Conservation (phyloP, 2,113 vertebrate genomes). For the Oxygymnocypris stewartii region DNA sequence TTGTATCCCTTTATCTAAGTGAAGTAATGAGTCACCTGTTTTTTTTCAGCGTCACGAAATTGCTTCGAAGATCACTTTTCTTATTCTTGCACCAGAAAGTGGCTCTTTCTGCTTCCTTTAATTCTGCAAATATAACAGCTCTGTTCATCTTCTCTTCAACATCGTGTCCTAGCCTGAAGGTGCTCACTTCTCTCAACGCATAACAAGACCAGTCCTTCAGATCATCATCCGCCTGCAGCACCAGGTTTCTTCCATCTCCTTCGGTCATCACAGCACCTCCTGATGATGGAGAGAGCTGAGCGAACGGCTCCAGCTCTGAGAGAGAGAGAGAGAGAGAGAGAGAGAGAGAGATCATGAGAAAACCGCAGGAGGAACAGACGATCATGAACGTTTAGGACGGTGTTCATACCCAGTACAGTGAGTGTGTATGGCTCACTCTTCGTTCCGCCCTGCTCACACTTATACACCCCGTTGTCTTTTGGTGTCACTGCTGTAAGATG, state of each 20-base stretch:
- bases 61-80: background rate
- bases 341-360: slow-evolving; percentile 57
- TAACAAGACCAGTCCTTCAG: slow-evolving; percentile 1
- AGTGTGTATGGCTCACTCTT: rapidly evolving
- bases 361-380: background rate
- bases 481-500: background rate
- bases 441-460: background rate
- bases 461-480: background rate
- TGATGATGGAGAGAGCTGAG: background rate
- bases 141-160: background rate
- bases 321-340: slow-evolving; percentile 17
- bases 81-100: slow-evolving; percentile 36
- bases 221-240: background rate
- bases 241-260: slow-evolving; percentile 7
- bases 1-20: background rate
- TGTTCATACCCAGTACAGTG: background rate
- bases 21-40: slow-evolving; percentile 14
- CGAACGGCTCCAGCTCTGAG: slow-evolving; percentile 24
- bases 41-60: slow-evolving; percentile 17
- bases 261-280: background rate
- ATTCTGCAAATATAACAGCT: background rate
- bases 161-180: rapidly evolving
- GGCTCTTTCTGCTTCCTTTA: background rate
- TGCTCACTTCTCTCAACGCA: background rate
- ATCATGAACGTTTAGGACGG: background rate